Conservation (phyloP, 37 sponge, comb jelly and placozoan genomes). For the Ianthella basta region DNA sequence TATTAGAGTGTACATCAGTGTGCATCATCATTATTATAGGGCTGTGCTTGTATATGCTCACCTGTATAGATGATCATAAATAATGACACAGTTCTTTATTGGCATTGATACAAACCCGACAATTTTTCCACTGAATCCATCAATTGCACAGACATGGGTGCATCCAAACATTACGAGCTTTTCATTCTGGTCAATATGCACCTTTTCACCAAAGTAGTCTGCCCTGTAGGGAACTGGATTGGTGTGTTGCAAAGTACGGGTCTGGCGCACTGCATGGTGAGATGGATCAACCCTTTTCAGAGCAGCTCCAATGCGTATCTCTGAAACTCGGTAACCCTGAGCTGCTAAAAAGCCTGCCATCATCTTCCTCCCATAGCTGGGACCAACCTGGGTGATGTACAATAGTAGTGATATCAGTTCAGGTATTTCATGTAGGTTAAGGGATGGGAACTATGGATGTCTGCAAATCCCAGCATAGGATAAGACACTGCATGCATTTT, state of each 20-base stretch:
- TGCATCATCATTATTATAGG: too few species aligned
- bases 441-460: too few species aligned
- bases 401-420: too few species aligned
- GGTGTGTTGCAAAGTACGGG: background rate
- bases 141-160: conserved; percentile 44
- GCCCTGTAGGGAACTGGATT: conserved; percentile 49
- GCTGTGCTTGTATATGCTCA: background rate
- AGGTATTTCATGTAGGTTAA: too few species aligned
- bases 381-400: conserved; percentile 65
- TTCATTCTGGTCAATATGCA: conserved; percentile 61
- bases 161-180: conserved; percentile 51
- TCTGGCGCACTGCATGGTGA: background rate
- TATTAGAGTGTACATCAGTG: too few species aligned
- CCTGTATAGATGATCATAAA: conserved; percentile 34
- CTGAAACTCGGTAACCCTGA: conserved; percentile 7
- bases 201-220: conserved; percentile 51
- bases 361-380: conserved; percentile 47
- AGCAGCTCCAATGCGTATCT: conserved; percentile 14
- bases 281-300: conserved; percentile 17
- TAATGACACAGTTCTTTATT: conserved; percentile 37
- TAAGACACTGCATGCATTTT: too few species aligned
- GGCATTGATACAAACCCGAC: conserved; percentile 33
- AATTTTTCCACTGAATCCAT: conserved; percentile 52
- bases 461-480: too few species aligned
- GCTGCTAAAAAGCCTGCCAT: conserved; percentile 39